Evolutionary conservation across 2,797 vertebrate genomes (phyloP).

Genomic region (Holocentrus rufus): DNA sequence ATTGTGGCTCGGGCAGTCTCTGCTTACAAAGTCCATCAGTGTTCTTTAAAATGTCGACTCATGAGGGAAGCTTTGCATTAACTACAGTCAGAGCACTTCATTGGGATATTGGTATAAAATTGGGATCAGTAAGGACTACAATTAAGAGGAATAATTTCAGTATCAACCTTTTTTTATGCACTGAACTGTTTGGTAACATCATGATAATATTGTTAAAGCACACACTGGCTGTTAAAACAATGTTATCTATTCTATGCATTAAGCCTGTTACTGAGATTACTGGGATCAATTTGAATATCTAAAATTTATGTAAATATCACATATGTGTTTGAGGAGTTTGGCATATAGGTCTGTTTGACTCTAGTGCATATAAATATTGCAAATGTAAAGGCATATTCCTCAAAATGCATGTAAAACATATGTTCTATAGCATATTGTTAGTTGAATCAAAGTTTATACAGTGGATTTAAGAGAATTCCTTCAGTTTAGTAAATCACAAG

Average conservation of each 20-base stretch:
- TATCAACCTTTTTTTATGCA: not conserved
- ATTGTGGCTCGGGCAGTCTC: no score
- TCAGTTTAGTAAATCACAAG: no score
- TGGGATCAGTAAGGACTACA: not conserved
- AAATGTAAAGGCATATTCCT: slow-evolving; percentile 1
- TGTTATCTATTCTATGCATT: not conserved
- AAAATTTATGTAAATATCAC: not conserved
- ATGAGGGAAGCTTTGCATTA: not conserved
- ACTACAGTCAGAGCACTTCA: not conserved
- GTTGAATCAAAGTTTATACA: not conserved
- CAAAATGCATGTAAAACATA: not conserved
- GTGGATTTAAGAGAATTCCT: no score
- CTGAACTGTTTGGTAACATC: not conserved
- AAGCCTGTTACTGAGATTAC: not conserved
- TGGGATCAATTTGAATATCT: no score
- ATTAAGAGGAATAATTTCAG: no score
- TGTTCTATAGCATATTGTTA: not conserved
- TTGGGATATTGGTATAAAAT: not conserved
- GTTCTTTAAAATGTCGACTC: not conserved
- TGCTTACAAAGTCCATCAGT: no score
- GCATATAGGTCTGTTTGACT: not conserved
- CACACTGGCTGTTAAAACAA: no score
- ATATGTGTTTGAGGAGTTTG: not conserved
- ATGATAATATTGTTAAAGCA: no score
- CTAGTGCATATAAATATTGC: no score